These are phyloP conservation scores for Tetranychus truncatus DNA, from an alignment of 2,888 invertebrate genomes.

Conservation along the genomic window DNA sequence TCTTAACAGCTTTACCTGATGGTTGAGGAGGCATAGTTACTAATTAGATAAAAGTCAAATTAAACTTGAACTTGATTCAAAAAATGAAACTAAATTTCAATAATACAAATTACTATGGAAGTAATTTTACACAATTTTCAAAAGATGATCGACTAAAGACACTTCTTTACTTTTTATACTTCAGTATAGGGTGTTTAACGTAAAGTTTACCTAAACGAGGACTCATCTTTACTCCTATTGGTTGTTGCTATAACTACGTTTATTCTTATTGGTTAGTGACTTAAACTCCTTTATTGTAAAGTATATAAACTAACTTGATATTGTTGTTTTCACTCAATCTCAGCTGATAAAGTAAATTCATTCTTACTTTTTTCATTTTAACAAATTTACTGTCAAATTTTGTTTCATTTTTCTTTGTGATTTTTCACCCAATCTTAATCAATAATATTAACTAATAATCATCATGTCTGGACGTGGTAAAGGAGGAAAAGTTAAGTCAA, in stretches of 20 bases:
- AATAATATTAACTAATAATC: conserved; percentile 2
- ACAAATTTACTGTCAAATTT: neutral
- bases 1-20: conserved; percentile 29
- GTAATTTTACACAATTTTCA: neutral
- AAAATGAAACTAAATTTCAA: neutral
- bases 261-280: too few relatives aligned
- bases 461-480: conserved; percentile 28
- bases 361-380: too few relatives aligned
- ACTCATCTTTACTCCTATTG: neutral
- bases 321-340: neutral
- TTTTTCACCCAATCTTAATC: neutral
- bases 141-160: neutral
- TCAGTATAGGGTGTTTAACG: neutral
- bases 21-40: conserved; percentile 27
- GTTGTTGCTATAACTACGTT: neutral
- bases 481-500: conserved; percentile 27
- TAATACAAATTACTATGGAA: neutral
- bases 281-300: too few relatives aligned
- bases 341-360: too few relatives aligned
- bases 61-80: too few relatives aligned
- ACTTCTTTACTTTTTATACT: neutral
- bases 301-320: too few relatives aligned
- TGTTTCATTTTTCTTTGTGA: neutral
- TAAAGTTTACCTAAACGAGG: neutral
- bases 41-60: neutral